Conservation (phyloP, 2,797 vertebrate genomes). For the Gymnothorax reevesii region DNA sequence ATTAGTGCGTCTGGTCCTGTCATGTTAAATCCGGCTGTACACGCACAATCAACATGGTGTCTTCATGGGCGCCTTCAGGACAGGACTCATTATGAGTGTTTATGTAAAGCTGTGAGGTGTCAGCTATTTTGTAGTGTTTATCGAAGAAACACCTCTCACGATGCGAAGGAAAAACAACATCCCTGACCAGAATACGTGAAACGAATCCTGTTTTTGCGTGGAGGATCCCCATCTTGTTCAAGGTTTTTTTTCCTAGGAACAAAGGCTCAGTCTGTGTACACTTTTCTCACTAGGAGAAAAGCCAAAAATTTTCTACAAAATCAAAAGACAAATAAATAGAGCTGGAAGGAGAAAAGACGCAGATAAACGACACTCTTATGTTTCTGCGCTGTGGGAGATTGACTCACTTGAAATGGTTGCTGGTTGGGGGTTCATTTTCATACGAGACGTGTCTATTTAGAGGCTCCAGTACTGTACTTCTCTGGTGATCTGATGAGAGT, state of each 20-base stretch:
- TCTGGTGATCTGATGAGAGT: background rate
- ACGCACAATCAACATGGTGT: background rate
- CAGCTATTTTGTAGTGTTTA: background rate
- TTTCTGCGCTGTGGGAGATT: background rate
- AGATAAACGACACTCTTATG: background rate
- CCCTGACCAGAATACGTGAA: no score
- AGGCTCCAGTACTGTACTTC: background rate
- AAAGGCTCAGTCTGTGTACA: no score
- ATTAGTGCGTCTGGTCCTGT: background rate
- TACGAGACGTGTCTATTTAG: constrained; percentile 7
- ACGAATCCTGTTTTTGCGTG: no score
- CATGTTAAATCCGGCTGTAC: background rate
- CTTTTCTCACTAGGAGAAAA: no score
- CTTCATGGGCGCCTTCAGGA: background rate
- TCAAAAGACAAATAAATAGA: background rate
- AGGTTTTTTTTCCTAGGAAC: no score
- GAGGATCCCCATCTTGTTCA: no score
- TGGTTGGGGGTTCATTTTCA: constrained; percentile 1
- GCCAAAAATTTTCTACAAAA: background rate
- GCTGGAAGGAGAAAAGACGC: background rate
- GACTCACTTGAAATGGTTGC: background rate
- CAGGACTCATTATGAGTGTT: background rate
- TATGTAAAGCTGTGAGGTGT: background rate
- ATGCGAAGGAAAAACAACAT: no score
- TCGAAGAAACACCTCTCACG: background rate